Evolutionary conservation across 2,113 vertebrate genomes (phyloP), one percentile per base, ranked within the genome.

Genomic region (Pollimyrus isidori): DNA sequence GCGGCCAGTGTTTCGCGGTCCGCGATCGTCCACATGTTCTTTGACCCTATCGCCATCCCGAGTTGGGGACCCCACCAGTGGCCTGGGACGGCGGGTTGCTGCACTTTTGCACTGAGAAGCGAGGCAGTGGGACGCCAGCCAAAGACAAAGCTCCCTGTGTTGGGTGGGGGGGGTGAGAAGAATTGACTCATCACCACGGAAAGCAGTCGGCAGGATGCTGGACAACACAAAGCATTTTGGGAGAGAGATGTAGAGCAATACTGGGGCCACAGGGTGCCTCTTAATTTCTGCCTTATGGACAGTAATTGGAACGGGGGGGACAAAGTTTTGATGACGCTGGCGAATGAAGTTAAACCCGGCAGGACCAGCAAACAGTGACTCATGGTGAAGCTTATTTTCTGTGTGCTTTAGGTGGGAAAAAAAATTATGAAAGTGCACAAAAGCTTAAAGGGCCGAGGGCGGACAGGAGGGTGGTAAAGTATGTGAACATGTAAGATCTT

Each of bases 351-450:
- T 76, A 49, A 76, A 88, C 50, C 62, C 62, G 46, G 87, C 42
- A 73, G 46, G 42, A 53, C 65, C 87, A 49, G 86, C 92, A 90
- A 89, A 93, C 90, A 92, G 91, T 86, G 89, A 93, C 89, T 89
- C 80, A n/a, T 91, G 45, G 83, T 88, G 7, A 76, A 88, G 53
- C 87, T 88, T n/a, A 88, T 89, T 88, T n/a, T 46, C 9, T 50
- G 88, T 90, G 90, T 62, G 88, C 84, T 90, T 35, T 49, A 58
- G 52, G 39, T 86, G 87, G n/a, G n/a, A 86, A 3, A 39, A n/a
- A 39, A 88, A 89, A 85, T 88, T 88, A 73, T 73, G 6, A 45
- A 46, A 45, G 42, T 46, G 42, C 42, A 46, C 7, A 45, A 83
- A 39, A 21, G 7, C 39, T 46, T 83, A 83, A 83, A 83, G 39